Percentiles rank a stretch among this genome's conserved stretches.
Evolutionary conservation across 1,140 invertebrate genomes (phyloP).

Genomic region (Arion vulgaris): DNA sequence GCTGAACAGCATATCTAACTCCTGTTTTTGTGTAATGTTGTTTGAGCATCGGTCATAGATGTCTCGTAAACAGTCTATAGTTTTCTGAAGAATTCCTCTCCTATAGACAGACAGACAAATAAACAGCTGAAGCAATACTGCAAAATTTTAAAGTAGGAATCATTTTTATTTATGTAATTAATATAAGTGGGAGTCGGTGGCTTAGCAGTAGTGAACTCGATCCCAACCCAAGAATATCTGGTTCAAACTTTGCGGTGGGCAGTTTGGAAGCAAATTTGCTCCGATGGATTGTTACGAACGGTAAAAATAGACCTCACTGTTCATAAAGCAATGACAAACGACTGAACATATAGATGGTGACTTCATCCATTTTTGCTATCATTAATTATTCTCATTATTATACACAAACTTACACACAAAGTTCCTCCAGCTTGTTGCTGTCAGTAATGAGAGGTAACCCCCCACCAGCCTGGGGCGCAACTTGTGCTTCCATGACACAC

Average conservation of each 20-base stretch:
- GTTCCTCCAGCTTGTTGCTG: conserved; percentile 29
- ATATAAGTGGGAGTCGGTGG: no score
- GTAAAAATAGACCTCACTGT: no score
- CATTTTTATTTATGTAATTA: no score
- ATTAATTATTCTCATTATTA: background rate
- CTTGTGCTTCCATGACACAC: conserved; percentile 45
- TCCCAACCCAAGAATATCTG: no score
- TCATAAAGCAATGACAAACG: no score
- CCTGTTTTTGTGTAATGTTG: conserved; percentile 31
- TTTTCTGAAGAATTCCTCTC: conserved; percentile 40
- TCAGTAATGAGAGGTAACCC: conserved; percentile 36
- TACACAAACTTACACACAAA: conserved; percentile 42
- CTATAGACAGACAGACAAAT: no score
- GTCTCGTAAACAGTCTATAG: conserved; percentile 43
- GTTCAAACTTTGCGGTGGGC: no score
- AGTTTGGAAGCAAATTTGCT: no score
- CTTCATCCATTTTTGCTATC: no score
- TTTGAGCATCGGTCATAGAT: conserved; percentile 32
- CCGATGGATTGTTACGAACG: no score
- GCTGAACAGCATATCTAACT: conserved; percentile 44
- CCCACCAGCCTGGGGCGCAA: conserved; percentile 44
- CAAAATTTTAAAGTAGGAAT: background rate
- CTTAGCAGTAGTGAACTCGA: no score
- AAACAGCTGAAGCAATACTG: background rate
- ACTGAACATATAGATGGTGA: no score